These are phyloP conservation scores for Champsocephalus gunnari DNA, from an alignment of 2,797 vertebrate genomes.

Conservation along the genomic window DNA sequence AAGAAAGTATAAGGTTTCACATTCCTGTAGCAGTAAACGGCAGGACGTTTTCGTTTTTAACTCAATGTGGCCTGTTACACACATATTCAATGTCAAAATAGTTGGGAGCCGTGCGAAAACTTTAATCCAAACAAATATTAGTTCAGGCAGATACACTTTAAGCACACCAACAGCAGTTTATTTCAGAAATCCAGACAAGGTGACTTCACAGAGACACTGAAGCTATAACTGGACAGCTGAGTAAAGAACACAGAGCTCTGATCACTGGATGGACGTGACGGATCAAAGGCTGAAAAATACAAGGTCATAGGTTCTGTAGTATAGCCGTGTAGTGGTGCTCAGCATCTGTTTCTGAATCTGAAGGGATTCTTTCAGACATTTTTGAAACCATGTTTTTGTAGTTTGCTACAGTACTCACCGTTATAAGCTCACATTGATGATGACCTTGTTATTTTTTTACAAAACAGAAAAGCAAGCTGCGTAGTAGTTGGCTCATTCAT, in stretches of 20 bases:
- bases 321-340: background rate
- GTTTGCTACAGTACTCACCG: too few species aligned
- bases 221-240: conserved; percentile 21
- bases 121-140: background rate
- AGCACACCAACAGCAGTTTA: conserved; percentile 14
- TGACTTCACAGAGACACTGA: conserved; percentile 24
- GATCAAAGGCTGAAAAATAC: conserved; percentile 32
- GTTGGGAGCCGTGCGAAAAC: background rate
- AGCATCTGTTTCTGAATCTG: conserved; percentile 38
- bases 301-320: conserved; percentile 21
- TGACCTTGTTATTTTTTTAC: background rate
- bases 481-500: too few species aligned
- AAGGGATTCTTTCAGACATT: background rate
- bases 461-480: background rate
- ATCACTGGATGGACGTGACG: conserved; percentile 18
- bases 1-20: conserved; percentile 62
- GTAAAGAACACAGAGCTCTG: conserved; percentile 28
- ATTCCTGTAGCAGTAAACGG: conserved; percentile 45
- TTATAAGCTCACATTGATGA: background rate
- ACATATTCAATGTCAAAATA: conserved; percentile 9
- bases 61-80: background rate
- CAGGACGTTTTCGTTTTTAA: conserved; percentile 23
- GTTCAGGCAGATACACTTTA: conserved; percentile 5
- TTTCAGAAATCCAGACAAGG: conserved; percentile 26
- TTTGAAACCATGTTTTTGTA: background rate